A percentile compares a stretch with the other conserved stretches of the same genome.
phyloP scores from a whole-genome alignment of 2,113 vertebrate genomes.

The Macrotis lagotis region DNA sequence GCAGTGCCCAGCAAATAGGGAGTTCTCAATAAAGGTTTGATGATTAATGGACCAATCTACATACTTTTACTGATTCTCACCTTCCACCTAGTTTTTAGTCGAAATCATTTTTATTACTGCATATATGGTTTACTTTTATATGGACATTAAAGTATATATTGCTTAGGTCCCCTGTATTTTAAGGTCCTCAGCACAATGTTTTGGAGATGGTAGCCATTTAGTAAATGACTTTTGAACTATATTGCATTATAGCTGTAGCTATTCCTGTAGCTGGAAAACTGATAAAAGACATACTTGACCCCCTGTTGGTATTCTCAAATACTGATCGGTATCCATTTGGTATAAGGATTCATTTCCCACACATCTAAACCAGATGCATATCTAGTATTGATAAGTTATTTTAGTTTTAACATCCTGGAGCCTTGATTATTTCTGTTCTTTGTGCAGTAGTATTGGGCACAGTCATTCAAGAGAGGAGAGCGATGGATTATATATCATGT shows the following conservation, averaged over 20 bases:
- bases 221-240: neutral
- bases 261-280: neutral
- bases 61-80: neutral
- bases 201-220: neutral
- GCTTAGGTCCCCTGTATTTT: neutral
- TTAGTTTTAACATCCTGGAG: slow-evolving; percentile 9
- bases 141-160: neutral
- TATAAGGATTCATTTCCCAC: neutral
- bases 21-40: neutral
- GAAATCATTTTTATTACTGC: neutral
- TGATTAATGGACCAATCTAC: neutral
- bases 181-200: neutral
- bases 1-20: neutral
- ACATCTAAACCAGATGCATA: neutral
- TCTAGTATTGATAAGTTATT: neutral
- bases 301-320: slow-evolving; percentile 16
- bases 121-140: neutral
- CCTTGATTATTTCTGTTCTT: slow-evolving; percentile 30
- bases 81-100: neutral
- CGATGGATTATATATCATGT: neutral
- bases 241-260: neutral
- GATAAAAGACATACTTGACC: neutral
- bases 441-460: slow-evolving; percentile 1
- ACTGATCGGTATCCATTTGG: slow-evolving; percentile 7
- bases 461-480: slow-evolving; percentile 27